Conservation (phyloP, 30 jellyfish, hydroid and myxozoan species). For the Sanderia malayensis region DNA sequence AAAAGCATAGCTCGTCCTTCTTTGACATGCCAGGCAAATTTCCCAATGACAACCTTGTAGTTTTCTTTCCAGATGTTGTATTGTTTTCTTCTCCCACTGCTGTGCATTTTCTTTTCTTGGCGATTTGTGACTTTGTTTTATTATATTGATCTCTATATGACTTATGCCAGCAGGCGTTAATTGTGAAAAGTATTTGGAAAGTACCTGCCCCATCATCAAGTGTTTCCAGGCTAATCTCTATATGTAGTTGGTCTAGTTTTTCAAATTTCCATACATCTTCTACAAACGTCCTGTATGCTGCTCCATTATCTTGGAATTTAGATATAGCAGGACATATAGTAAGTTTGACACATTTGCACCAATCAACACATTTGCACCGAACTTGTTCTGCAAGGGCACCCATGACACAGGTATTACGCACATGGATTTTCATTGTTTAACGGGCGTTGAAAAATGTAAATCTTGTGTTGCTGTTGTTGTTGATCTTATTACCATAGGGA, state of each 20-base stretch:
- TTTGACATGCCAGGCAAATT: conserved; percentile 38
- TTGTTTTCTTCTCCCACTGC: conserved; percentile 20
- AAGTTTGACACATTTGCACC: too few relatives aligned
- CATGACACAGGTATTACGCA: too few relatives aligned
- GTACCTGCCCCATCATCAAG: conserved; percentile 43
- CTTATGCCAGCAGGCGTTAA: conserved; percentile 26
- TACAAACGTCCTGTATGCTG: conserved; percentile 24
- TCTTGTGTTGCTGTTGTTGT: too few relatives aligned
- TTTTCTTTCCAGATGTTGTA: conserved; percentile 6
- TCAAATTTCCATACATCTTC: conserved; percentile 21
- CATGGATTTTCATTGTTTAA: too few relatives aligned
- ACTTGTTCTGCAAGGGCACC: too few relatives aligned
- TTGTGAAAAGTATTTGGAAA: conserved; percentile 6
- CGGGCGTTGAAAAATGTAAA: too few relatives aligned
- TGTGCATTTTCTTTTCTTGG: conserved; percentile 34
- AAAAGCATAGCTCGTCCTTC: conserved; percentile 26
- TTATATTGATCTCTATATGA: conserved; percentile 36
- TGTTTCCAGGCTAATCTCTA: conserved; percentile 9
- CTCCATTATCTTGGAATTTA: conserved; percentile 24
- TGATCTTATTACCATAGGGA: too few relatives aligned
- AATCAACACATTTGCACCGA: too few relatives aligned
- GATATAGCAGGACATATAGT: conserved; percentile 43
- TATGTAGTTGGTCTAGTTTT: conserved; percentile 21
- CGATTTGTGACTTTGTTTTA: conserved; percentile 25
- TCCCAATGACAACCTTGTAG: conserved; percentile 36